Percentiles rank a stretch among this genome's conserved stretches.
phyloP scores from a whole-genome alignment of 2,797 vertebrate species.

The Labroides dimidiatus region DNA sequence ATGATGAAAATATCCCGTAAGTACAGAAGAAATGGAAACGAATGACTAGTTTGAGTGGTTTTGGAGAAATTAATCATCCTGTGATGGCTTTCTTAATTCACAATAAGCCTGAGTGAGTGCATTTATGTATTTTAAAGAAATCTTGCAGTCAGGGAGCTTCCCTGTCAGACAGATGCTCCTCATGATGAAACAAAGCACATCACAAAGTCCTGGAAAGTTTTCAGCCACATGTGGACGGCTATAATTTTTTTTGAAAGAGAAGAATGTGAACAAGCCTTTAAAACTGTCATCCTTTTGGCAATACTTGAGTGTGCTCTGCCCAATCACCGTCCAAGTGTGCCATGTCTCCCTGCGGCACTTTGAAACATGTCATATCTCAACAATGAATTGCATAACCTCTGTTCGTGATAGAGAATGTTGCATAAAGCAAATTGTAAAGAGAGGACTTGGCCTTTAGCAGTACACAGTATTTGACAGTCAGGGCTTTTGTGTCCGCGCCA shows the following conservation, averaged over 20 bases:
- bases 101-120: slow-evolving; percentile 7
- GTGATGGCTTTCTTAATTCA: too few relatives aligned
- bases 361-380: slow-evolving; percentile 37
- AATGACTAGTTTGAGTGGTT: slow-evolving; percentile 16
- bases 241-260: slow-evolving; percentile 13
- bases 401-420: slow-evolving; percentile 30
- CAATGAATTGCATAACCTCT: slow-evolving; percentile 58
- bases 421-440: slow-evolving; percentile 44
- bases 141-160: not conserved
- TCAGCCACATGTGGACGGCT: not conserved
- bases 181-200: slow-evolving; percentile 23
- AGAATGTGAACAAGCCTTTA: slow-evolving; percentile 40
- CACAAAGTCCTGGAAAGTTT: slow-evolving; percentile 10
- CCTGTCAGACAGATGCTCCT: slow-evolving; percentile 11
- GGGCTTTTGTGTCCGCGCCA: slow-evolving; percentile 53
- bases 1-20: slow-evolving; percentile 82
- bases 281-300: slow-evolving; percentile 47
- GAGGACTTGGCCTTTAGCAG: slow-evolving; percentile 33
- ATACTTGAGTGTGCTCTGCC: slow-evolving; percentile 1
- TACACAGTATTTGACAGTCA: slow-evolving; percentile 54
- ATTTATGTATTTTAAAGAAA: not conserved
- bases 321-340: slow-evolving; percentile 15
- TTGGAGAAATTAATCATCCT: not conserved
- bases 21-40: slow-evolving; percentile 56
- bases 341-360: slow-evolving; percentile 20